Conservation (phyloP, 2,113 vertebrate species). For the Crypturellus undulatus region DNA sequence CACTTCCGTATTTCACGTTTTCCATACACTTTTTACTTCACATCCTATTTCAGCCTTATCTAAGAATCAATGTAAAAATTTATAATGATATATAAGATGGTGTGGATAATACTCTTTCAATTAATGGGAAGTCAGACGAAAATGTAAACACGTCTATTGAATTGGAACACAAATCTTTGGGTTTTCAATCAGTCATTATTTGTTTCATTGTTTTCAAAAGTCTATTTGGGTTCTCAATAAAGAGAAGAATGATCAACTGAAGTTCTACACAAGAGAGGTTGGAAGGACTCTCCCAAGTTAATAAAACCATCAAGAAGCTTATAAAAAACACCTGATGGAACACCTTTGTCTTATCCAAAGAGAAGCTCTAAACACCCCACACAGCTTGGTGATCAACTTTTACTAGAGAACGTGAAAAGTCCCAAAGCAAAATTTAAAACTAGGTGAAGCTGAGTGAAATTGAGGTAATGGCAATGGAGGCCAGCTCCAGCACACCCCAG, state of each 20-base stretch:
- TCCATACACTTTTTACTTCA: neutral
- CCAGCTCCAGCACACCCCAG: neutral
- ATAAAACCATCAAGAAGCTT: neutral
- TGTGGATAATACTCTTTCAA: neutral
- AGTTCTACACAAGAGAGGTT: neutral
- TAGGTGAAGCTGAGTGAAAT: neutral
- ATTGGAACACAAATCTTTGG: neutral
- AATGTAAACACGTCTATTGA: slow-evolving; percentile 7
- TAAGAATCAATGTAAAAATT: neutral
- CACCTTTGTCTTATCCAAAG: neutral
- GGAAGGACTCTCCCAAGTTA: neutral
- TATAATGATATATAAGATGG: neutral
- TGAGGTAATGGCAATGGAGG: neutral
- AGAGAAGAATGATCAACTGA: neutral
- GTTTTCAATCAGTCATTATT: neutral
- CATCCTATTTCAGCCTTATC: neutral
- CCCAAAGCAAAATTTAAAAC: neutral
- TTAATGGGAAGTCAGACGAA: neutral
- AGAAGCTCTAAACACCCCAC: neutral
- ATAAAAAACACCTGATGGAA: neutral
- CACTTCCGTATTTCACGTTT: neutral
- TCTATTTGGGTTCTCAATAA: neutral
- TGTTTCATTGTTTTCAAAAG: neutral
- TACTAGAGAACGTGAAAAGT: neutral
- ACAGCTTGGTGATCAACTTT: neutral